These are phyloP conservation scores for Hybos culiciformis DNA, from an alignment of 2,888 invertebrate species.

Conservation along the genomic window DNA sequence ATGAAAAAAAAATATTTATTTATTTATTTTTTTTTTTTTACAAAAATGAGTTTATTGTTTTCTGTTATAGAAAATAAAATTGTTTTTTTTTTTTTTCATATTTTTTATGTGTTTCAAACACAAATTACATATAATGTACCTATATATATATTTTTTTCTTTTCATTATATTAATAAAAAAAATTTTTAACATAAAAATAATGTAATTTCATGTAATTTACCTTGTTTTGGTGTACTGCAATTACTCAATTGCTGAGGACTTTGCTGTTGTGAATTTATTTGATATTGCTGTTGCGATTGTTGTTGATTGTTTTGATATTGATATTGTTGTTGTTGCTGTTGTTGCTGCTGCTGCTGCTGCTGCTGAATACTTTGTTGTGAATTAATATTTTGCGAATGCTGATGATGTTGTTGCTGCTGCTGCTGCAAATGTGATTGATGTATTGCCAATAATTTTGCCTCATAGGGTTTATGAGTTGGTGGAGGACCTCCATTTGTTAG, in stretches of 20 bases:
- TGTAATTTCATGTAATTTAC: no score
- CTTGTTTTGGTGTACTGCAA: slow-evolving; percentile 35
- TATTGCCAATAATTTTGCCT: slow-evolving; percentile 36
- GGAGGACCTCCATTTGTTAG: slow-evolving; percentile 23
- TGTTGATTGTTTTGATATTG: slow-evolving; percentile 25
- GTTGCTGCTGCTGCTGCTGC: slow-evolving; percentile 25
- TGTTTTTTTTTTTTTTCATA: no score
- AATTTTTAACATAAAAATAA: no score
- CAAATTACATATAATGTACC: no score
- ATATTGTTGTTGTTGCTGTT: slow-evolving; percentile 21
- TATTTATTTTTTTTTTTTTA: no score
- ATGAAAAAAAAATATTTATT: no score
- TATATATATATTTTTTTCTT: no score
- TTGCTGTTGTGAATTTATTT: slow-evolving; percentile 35
- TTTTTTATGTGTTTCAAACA: no score
- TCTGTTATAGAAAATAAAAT: no score
- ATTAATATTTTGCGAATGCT: slow-evolving; percentile 20
- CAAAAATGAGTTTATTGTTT: no score
- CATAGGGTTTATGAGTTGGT: slow-evolving; percentile 33
- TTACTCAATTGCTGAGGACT: slow-evolving; percentile 35
- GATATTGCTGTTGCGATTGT: slow-evolving; percentile 32
- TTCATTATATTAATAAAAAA: no score
- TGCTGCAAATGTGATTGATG: slow-evolving; percentile 36
- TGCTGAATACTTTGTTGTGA: slow-evolving; percentile 23
- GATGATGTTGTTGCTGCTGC: slow-evolving; percentile 21